Conservation (phyloP, 2,797 vertebrate genomes). For the Psittacula derbiana region DNA sequence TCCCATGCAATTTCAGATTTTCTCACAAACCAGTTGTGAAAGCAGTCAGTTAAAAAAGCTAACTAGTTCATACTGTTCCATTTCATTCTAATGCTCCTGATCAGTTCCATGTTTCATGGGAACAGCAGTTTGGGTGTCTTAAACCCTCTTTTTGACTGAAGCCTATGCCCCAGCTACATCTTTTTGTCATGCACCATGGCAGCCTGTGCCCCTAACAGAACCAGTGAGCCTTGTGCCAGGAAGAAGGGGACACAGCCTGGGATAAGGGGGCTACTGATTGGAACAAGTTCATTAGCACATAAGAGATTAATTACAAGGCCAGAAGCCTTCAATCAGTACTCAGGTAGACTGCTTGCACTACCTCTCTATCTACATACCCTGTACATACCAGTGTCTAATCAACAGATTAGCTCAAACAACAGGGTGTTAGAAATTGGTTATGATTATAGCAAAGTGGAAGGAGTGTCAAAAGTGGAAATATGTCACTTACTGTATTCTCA, state of each 20-base stretch:
- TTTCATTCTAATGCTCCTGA: not conserved
- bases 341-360: not conserved
- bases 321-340: not conserved
- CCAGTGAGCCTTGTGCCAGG: no score
- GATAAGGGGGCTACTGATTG: fast-evolving
- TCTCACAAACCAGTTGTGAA: not conserved
- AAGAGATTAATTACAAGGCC: not conserved
- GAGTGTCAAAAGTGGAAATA: not conserved
- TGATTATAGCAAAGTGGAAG: not conserved
- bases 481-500: not conserved
- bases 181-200: not conserved
- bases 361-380: not conserved
- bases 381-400: not conserved
- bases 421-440: not conserved
- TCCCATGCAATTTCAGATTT: not conserved
- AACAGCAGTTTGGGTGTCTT: not conserved
- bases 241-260: fast-evolving
- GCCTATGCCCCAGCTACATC: not conserved
- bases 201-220: not conserved
- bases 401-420: not conserved
- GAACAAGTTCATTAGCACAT: not conserved
- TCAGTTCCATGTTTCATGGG: not conserved
- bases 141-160: not conserved
- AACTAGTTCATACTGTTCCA: not conserved
- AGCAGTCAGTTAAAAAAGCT: not conserved